A percentile compares a stretch with the other conserved stretches of the same genome.
Evolutionary conservation across 2,888 invertebrate species (phyloP).

Genomic region (Coelogynopora nodosa): DNA sequence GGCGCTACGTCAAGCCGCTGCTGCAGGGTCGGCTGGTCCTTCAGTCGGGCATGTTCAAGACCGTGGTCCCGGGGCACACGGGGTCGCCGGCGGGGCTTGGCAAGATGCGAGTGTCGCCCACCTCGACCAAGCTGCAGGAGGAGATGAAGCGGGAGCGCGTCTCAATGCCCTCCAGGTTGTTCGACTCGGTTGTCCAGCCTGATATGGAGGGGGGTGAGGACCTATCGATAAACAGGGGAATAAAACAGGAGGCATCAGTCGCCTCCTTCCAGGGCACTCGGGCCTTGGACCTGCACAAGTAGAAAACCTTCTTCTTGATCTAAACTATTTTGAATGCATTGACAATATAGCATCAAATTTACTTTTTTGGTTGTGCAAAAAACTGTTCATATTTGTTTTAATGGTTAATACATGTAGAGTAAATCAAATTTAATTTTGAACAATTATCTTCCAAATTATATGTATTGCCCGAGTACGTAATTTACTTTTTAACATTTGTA

Average conservation of each 20-base stretch:
- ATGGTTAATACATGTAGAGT: no score
- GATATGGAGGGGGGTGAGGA: conserved; percentile 61
- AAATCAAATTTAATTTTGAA: no score
- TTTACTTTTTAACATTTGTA: no score
- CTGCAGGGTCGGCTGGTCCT: conserved; percentile 44
- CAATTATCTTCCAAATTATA: no score
- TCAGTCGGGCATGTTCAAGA: conserved; percentile 36
- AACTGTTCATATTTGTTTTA: no score
- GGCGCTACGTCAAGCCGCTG: conserved; percentile 46
- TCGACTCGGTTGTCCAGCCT: conserved; percentile 79
- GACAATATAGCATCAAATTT: no score
- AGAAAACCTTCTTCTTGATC: no score
- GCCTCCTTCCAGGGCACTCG: not conserved
- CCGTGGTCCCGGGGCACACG: conserved; percentile 11
- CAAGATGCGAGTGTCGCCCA: not conserved
- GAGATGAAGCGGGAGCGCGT: conserved; percentile 77
- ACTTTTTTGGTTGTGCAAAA: no score
- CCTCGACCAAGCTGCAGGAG: not conserved
- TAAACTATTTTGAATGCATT: no score
- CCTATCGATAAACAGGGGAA: not conserved
- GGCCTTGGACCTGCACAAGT: not conserved
- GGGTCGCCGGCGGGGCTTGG: not conserved
- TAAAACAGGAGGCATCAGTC: not conserved
- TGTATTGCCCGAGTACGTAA: no score
- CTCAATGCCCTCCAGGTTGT: conserved; percentile 83